Evolutionary conservation across 2,113 vertebrate genomes (phyloP).

Genomic region (Petromus typicus): DNA sequence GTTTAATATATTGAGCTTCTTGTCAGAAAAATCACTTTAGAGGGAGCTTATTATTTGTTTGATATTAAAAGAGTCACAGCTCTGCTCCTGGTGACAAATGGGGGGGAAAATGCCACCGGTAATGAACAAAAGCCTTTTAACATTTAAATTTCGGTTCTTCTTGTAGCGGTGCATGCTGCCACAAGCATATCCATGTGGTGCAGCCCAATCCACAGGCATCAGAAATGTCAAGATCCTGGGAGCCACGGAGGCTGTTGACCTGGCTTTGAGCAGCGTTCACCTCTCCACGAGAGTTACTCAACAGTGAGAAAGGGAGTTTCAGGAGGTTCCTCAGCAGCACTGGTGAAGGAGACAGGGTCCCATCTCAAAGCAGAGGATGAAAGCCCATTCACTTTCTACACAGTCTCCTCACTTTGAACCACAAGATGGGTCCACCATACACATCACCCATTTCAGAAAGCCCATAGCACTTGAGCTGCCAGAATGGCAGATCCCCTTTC

Average conservation of each 20-base stretch:
- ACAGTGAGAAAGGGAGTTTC: background rate
- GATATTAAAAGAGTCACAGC: conserved; percentile 93
- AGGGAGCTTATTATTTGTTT: conserved; percentile 93
- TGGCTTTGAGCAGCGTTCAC: conserved; percentile 50
- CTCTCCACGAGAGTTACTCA: background rate
- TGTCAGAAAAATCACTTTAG: conserved; percentile 93
- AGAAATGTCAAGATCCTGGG: background rate
- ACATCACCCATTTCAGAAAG: background rate
- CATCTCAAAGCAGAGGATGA: background rate
- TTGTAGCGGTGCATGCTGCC: conserved; percentile 67
- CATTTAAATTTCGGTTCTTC: conserved; percentile 89
- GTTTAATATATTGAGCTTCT: conserved; percentile 93
- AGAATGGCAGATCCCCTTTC: background rate
- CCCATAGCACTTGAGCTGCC: no score
- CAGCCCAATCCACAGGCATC: background rate
- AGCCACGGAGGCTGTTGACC: background rate
- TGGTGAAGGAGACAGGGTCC: background rate
- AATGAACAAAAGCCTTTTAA: conserved; percentile 91
- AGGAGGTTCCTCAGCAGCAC: conserved; percentile 55
- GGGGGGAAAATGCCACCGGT: conserved; percentile 86
- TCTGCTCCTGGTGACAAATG: conserved; percentile 90
- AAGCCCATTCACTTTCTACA: background rate
- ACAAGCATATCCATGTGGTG: conserved; percentile 15
- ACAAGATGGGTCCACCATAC: background rate
- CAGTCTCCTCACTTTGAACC: background rate